Percentiles rank a stretch among this genome's conserved stretches.
phyloP scores from a whole-genome alignment of 2,888 invertebrate genomes.

The Parapristionchus giblindavisi region DNA sequence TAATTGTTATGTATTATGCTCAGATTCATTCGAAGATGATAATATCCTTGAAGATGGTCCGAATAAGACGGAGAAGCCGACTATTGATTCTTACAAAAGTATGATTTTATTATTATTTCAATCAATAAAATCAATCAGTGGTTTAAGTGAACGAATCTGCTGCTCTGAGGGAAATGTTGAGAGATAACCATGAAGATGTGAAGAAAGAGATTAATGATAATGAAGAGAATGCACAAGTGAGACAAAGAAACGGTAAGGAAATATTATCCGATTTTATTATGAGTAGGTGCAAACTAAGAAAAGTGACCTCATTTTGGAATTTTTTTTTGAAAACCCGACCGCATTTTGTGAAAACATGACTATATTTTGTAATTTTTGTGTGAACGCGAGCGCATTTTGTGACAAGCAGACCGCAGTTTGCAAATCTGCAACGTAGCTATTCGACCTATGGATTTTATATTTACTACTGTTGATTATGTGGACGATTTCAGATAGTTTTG shows the following conservation, averaged over 20 bases:
- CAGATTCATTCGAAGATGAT: conserved; percentile 34
- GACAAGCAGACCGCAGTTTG: no score
- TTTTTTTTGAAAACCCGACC: no score
- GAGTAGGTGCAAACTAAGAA: no score
- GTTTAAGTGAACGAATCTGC: conserved; percentile 21
- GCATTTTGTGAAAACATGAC: no score
- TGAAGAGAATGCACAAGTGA: neutral
- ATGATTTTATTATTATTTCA: neutral
- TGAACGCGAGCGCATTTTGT: no score
- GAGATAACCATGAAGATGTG: conserved; percentile 28
- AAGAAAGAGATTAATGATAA: neutral
- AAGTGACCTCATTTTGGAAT: no score
- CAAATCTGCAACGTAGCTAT: no score
- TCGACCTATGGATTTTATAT: no score
- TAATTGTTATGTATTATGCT: neutral
- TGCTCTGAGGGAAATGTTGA: conserved; percentile 15
- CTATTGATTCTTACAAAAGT: neutral
- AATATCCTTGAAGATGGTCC: neutral
- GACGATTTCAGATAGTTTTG: no score
- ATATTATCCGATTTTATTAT: no score
- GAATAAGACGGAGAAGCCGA: neutral
- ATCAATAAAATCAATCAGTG: neutral
- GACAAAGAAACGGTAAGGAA: neutral
- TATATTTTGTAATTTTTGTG: no score
- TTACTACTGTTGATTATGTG: no score